Base-by-base conservation (phyloP, 2,113 vertebrate species). In the Mus spicilegus region DNA sequence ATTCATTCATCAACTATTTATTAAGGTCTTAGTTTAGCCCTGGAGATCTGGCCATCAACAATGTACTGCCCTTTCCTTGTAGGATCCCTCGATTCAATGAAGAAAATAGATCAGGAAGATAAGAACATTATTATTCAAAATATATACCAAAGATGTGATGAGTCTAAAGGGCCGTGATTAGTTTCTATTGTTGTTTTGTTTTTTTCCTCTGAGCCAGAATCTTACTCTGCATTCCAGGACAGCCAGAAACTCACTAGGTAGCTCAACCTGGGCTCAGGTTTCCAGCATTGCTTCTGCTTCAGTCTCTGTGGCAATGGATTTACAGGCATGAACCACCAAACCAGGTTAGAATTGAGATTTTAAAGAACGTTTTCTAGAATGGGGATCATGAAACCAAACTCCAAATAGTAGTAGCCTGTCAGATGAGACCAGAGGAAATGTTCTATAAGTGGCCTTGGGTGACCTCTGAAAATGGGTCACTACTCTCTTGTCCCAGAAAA, bases 301-400 rank as follows among this genome's bases (percentile, higher is more conserved):
- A 51, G 33, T 39, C 12, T n/a, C 49, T 72, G 33, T 0, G 16
- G 1, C 65, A 56, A 5, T 70, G 22, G 51, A 6, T n/a, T 72
- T 56, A 39, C 13, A 56, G 24, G 30, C 46, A 56, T 17, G 19
- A 88, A 49, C 12, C 46, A 56, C 22, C 17, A 54, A 49, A 39
- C 24, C 51, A 58, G 36, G 51, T 26, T 28, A 80, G n/a, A 13
- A 69, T 36, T 82, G 84, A 77, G 6, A 26, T 95, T 96, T 54
- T 49, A 87, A 95, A 61, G 80, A n/a, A 84, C 63, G 19, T 61
- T 80, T 91, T 95, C 65, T 49, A 87, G 70, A 90, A 51, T 4
- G 13, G 30, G 65, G 70, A 75, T 28, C 28, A n/a, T 76, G 92
- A 75, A 92, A 28, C 6, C 7, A 94, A 92, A 94, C 65, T 69